Percentiles rank a stretch among this genome's conserved stretches.
phyloP scores from a whole-genome alignment of 1,140 invertebrate genomes.

The Drosophila sturtevanti region DNA sequence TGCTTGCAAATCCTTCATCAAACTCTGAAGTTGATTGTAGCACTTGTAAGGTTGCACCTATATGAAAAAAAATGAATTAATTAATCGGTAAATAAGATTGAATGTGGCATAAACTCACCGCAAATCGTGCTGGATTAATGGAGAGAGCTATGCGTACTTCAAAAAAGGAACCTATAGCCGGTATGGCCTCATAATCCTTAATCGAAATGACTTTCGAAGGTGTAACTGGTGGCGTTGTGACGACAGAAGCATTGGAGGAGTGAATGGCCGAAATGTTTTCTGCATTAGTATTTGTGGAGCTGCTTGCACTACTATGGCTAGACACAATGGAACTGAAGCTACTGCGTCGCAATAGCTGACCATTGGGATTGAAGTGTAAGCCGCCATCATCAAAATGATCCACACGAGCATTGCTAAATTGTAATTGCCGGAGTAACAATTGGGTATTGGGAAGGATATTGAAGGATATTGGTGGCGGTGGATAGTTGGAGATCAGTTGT shows the following conservation, averaged over 20 bases:
- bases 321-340: slow-evolving; percentile 65
- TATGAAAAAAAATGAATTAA: not conserved
- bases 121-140: slow-evolving; percentile 74
- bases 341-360: slow-evolving; percentile 48
- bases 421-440: not conserved
- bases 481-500: slow-evolving; percentile 2
- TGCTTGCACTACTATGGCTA: slow-evolving; percentile 59
- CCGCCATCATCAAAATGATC: slow-evolving; percentile 58
- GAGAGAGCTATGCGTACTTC: slow-evolving; percentile 72
- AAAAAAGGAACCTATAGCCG: slow-evolving; percentile 65
- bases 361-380: slow-evolving; percentile 47
- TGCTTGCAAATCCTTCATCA: slow-evolving; percentile 75
- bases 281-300: not conserved
- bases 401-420: slow-evolving; percentile 43
- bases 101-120: slow-evolving; percentile 38
- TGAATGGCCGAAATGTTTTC: slow-evolving; percentile 6
- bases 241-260: slow-evolving; percentile 24
- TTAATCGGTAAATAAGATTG: not conserved
- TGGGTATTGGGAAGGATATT: not conserved
- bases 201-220: slow-evolving; percentile 56
- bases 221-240: slow-evolving; percentile 47
- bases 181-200: slow-evolving; percentile 67
- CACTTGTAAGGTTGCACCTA: slow-evolving; percentile 79
- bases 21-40: slow-evolving; percentile 62
- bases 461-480: not conserved